Conservation (phyloP, 37 sponge, comb jelly and placozoan genomes). For the Chondrilla cf. caribensis region DNA sequence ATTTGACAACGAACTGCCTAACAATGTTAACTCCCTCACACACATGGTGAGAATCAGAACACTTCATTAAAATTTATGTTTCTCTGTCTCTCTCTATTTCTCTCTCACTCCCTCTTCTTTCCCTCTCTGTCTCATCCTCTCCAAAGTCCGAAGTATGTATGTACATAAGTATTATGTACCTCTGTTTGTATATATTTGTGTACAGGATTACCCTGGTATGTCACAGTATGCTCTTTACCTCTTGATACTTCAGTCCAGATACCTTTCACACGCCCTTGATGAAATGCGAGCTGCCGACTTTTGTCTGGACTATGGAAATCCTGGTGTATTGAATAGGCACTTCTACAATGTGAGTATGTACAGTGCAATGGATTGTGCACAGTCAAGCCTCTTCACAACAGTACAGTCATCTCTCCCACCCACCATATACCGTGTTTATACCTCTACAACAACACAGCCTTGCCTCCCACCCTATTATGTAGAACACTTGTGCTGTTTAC, state of each 20-base stretch:
- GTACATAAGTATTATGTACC: background rate
- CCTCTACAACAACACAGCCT: no score
- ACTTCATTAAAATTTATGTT: background rate
- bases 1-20: background rate
- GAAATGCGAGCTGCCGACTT: background rate
- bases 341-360: conserved; percentile 14
- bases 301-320: background rate
- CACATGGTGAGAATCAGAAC: background rate
- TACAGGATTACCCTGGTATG: no score
- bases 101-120: no score
- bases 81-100: no score
- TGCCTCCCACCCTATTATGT: no score
- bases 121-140: no score
- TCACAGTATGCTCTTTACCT: no score
- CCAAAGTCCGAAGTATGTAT: no score
- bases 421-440: no score
- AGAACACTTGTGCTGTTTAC: no score
- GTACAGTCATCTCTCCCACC: no score
- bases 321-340: background rate
- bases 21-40: background rate
- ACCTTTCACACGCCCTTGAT: background rate
- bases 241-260: background rate
- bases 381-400: no score
- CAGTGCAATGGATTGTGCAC: background rate
- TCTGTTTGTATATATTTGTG: background rate